A percentile compares a stretch with the other conserved stretches of the same genome.
Conservation (phyloP, 2,113 vertebrate species). For the Caloenas nicobarica region DNA sequence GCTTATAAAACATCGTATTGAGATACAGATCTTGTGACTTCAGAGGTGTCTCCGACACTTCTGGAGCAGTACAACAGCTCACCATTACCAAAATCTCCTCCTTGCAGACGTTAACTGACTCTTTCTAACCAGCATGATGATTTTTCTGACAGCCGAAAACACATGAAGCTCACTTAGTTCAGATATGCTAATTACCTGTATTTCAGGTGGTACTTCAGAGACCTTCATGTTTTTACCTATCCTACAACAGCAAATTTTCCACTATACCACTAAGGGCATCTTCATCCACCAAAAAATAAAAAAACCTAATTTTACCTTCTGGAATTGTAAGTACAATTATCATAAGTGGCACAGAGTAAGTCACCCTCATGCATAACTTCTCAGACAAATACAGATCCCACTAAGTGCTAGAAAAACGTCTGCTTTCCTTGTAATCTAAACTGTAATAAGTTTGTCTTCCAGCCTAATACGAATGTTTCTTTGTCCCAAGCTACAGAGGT, state of each 20-base stretch:
- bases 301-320: not conserved
- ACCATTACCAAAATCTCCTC: not conserved
- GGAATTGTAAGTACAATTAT: not conserved
- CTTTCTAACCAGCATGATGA: not conserved
- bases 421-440: not conserved
- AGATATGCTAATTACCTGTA: not conserved
- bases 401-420: not conserved
- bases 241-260: not conserved
- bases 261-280: not conserved
- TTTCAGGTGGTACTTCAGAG: not conserved
- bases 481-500: not conserved
- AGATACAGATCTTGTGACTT: not conserved
- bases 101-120: not conserved
- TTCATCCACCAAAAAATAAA: not conserved
- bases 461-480: not conserved
- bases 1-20: accelerated
- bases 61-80: not conserved
- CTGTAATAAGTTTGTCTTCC: not conserved
- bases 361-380: not conserved
- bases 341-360: not conserved
- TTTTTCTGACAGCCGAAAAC: not conserved
- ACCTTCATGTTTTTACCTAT: not conserved
- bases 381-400: not conserved
- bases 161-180: not conserved
- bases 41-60: not conserved